Base-by-base conservation (phyloP, 2,797 vertebrate genomes). In the Helostoma temminkii region DNA sequence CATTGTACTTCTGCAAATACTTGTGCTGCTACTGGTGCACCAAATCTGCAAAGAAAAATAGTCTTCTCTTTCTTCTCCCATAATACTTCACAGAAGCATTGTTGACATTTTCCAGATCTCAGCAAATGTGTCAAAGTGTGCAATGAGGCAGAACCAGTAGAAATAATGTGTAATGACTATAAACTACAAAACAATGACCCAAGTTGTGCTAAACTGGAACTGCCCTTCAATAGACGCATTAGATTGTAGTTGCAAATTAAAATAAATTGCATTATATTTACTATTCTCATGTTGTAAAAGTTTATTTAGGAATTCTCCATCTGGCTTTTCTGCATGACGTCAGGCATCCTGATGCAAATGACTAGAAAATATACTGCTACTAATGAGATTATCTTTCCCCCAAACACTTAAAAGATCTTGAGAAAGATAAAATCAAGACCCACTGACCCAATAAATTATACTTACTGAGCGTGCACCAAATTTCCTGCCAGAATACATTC, bases 361-460 rank as follows among this genome's bases (percentile, higher is more conserved):
- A 25, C 41, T 19, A 48, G 42, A 49, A 69, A 76, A 67, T 52
- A 69, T 28, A 78, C 18, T 68, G 36, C 46, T 54, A n/a, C 54
- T 78, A 83, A 81, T 86, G 48, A 82, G 66, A 75, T 77, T 73
- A 71, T 74, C 50, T 74, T 68, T 78, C n/a, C 30, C 21, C 14
- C 22, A 67, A 71, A 75, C 59, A 32, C 76, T 76, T 76, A 50
- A 74, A 82, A 81, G 61, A 74, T 69, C 74, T 52, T 37, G 21
- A 42, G 28, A 55, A 76, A 77, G 80, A 86, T 86, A 81, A 74
- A 82, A 88, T 88, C 66, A 71, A 67, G 74, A 42, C 52, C 50
- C 60, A 71, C 43, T 82, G 79, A 84, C 72, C 80, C 84, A 52
- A 48, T 66, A 84, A 89, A 88, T 78, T 65, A 81, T 46, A 55